A percentile compares a stretch with the other conserved stretches of the same genome.
Evolutionary conservation across 2,113 vertebrate genomes (phyloP).

Genomic region (Petrocephalus microphthalmus): DNA sequence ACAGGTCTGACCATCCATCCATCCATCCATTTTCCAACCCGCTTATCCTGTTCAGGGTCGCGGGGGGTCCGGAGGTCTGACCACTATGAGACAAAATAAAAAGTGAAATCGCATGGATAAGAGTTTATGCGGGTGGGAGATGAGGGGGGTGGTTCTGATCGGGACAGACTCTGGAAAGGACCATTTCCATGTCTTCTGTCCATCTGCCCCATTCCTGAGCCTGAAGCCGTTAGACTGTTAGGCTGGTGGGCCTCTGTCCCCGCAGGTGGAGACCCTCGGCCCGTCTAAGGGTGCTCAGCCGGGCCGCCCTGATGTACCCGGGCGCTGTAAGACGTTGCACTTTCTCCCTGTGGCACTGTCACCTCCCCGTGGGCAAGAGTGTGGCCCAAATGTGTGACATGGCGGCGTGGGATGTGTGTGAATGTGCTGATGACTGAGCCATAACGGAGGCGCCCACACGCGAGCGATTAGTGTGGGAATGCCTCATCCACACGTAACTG

Average conservation of each 20-base stretch:
- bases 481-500: not conserved
- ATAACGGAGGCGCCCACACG: not conserved
- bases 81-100: not conserved
- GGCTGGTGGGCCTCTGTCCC: not conserved
- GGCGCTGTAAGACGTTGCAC: not conserved
- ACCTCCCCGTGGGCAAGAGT: not conserved
- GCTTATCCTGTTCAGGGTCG: too few relatives aligned
- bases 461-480: not conserved
- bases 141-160: slow-evolving; percentile 20
- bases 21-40: too few relatives aligned
- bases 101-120: not conserved
- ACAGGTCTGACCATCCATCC: not conserved
- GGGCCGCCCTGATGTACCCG: not conserved
- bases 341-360: not conserved
- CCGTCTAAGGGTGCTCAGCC: not conserved
- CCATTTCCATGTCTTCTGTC: slow-evolving; percentile 29
- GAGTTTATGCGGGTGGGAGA: not conserved
- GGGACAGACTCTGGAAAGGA: slow-evolving; percentile 48
- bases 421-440: not conserved
- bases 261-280: not conserved
- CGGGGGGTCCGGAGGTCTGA: too few relatives aligned
- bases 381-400: not conserved
- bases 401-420: not conserved
- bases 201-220: slow-evolving; percentile 46
- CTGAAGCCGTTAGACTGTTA: slow-evolving; percentile 41